Evolutionary conservation across 2,888 invertebrate species (phyloP).

Genomic region (Aporophyla lueneburgensis): DNA sequence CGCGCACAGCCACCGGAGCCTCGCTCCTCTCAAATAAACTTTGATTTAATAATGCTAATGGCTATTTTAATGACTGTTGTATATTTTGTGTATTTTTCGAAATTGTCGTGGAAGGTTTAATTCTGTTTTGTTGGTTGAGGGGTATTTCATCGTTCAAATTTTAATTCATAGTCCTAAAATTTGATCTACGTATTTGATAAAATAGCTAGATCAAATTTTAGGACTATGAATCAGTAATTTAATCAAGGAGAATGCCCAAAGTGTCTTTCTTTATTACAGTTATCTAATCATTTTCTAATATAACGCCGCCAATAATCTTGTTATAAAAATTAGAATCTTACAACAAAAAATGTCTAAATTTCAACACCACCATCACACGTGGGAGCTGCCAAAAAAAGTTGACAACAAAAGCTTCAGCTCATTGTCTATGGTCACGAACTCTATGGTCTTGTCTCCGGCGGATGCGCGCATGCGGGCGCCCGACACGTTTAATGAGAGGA

Average conservation of each 20-base stretch:
- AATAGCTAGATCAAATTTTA: neutral
- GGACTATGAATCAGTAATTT: neutral
- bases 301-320: neutral
- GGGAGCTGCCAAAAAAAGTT: slow-evolving; percentile 71
- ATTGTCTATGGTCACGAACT: slow-evolving; percentile 87
- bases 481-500: slow-evolving; percentile 82
- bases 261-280: neutral
- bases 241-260: neutral
- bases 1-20: slow-evolving; percentile 76
- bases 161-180: no score
- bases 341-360: slow-evolving; percentile 27
- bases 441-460: slow-evolving; percentile 80
- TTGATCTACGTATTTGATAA: no score
- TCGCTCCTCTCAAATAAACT: slow-evolving; percentile 78
- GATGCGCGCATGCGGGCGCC: slow-evolving; percentile 86
- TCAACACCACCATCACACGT: slow-evolving; percentile 52
- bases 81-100: slow-evolving; percentile 39
- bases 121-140: neutral
- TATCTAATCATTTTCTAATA: neutral
- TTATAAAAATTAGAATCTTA: slow-evolving; percentile 26
- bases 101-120: slow-evolving; percentile 14
- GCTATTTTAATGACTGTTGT: slow-evolving; percentile 70
- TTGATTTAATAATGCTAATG: slow-evolving; percentile 75
- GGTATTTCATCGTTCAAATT: neutral
- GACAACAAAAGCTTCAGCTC: slow-evolving; percentile 79